These are phyloP conservation scores for Agapostemon virescens DNA, from an alignment of 2,888 invertebrate genomes.

Conservation along the genomic window DNA sequence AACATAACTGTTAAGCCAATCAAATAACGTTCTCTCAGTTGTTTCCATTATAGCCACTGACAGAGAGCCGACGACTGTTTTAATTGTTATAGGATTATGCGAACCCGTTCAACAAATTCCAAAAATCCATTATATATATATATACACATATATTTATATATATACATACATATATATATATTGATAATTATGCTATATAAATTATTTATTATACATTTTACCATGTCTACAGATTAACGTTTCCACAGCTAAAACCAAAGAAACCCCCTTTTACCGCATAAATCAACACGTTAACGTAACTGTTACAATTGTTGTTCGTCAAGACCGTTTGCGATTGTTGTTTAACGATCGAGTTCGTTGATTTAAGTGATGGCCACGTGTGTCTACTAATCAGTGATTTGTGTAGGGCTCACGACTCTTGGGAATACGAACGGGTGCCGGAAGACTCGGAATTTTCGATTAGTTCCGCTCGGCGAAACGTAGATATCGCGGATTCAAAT, in stretches of 20 bases:
- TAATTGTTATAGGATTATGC: neutral
- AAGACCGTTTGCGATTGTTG: neutral
- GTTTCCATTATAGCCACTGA: slow-evolving; percentile 33
- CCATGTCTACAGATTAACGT: neutral
- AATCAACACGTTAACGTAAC: neutral
- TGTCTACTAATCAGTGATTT: slow-evolving; percentile 12
- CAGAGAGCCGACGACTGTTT: slow-evolving; percentile 16
- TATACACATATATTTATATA: neutral
- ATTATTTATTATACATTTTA: neutral
- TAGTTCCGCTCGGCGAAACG: neutral
- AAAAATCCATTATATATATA: neutral
- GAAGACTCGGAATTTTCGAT: neutral
- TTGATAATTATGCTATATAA: neutral
- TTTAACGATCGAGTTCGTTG: no score
- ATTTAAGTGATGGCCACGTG: neutral
- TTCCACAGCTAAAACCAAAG: neutral
- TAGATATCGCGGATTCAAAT: no score
- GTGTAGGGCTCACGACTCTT: slow-evolving; percentile 48
- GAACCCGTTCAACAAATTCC: slow-evolving; percentile 1
- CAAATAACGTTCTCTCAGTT: slow-evolving; percentile 35
- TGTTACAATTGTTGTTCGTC: neutral
- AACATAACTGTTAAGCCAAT: neutral
- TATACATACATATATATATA: neutral
- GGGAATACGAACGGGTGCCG: slow-evolving; percentile 21
- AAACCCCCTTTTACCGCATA: slow-evolving; percentile 2